Percentiles rank a stretch among this genome's conserved stretches.
Evolutionary conservation across 2,888 invertebrate species (phyloP).

Genomic region (Epinotia brunnichana): DNA sequence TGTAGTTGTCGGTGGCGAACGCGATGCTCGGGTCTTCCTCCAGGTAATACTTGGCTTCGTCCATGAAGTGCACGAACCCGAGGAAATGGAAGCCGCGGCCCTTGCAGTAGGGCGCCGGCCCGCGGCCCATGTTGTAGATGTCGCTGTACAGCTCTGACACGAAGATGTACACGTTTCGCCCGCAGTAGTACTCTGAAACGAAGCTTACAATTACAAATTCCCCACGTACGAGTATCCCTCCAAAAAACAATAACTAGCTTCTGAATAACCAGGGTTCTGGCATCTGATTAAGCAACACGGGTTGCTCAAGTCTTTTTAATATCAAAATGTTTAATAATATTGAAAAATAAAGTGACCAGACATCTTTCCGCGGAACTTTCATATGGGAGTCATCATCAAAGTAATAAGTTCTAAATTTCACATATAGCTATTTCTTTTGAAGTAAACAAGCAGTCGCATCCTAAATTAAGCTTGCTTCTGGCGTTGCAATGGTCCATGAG

Average conservation of each 20-base stretch:
- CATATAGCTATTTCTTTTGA: too few species aligned
- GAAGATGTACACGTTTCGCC: conserved; percentile 75
- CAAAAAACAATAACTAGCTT: neutral
- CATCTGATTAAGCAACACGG: neutral
- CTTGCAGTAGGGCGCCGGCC: conserved; percentile 69
- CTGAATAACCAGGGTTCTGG: neutral
- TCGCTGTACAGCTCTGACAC: conserved; percentile 75
- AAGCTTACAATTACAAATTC: neutral
- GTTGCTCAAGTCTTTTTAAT: too few species aligned
- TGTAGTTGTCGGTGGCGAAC: conserved; percentile 73
- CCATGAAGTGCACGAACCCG: conserved; percentile 74
- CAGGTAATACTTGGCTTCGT: conserved; percentile 69
- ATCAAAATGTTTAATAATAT: too few species aligned
- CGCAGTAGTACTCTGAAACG: conserved; percentile 74
- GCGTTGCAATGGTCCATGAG: too few species aligned
- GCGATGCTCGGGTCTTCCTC: conserved; percentile 72
- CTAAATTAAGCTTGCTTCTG: too few species aligned
- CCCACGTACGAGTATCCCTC: neutral
- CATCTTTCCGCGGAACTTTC: too few species aligned
- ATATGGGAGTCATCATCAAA: too few species aligned
- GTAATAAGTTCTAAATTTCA: too few species aligned
- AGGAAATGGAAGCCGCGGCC: conserved; percentile 72
- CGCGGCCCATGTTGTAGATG: conserved; percentile 74
- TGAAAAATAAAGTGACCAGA: too few species aligned
- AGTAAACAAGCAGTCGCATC: too few species aligned